Evolutionary conservation across 92 coral and sea anemone species (phyloP), one percentile per base, ranked within the genome.

Genomic region (Actinernus sp.): DNA sequence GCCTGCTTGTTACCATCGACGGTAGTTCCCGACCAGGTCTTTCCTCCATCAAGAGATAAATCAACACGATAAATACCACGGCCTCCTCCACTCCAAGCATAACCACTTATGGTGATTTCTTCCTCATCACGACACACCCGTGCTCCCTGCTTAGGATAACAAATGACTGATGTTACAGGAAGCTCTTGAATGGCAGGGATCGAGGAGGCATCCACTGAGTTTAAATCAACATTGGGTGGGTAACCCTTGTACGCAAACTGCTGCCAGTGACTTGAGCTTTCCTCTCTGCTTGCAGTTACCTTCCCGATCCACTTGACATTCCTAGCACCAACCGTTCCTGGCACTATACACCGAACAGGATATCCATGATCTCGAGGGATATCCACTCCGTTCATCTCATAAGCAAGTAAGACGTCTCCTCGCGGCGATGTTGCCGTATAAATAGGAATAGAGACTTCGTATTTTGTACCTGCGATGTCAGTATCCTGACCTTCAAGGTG

Each of bases 81-180:
- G 47, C 92, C 92, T 10, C 92, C 92, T 28, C 92, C 92, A 19
- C 92, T 86, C 88, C 92, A 86, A 2, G 92, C 92, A 55, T 86
- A 86, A 4, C 92, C 92, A 40, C 81, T 81, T 8, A 86, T 68
- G 1, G 88, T 59, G 17, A 86, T 49, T 26, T 68, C 83, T 3
- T 49, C 84, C 10, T 79, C 83, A 20, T 74, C 83, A n/a, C 66
- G 67, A 0, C 78, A 44, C 26, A 86, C 47, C 21, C 61, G 52
- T 1, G 77, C 44, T 0, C 81, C 78, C 25, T 86, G 77, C 4
- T 68, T 41, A 36, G 92, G 92, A 1, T 80, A 86, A 29, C 83
- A 81, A 33, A 86, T 86, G 24, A 88, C 87, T 26, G 92, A 86
- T 26, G 92, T 86, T 12, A 86, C 92, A 9, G 92, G 92, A 8